Evolutionary conservation across 1,140 invertebrate species (phyloP).

Genomic region (Caenorhabditis briggsae): DNA sequence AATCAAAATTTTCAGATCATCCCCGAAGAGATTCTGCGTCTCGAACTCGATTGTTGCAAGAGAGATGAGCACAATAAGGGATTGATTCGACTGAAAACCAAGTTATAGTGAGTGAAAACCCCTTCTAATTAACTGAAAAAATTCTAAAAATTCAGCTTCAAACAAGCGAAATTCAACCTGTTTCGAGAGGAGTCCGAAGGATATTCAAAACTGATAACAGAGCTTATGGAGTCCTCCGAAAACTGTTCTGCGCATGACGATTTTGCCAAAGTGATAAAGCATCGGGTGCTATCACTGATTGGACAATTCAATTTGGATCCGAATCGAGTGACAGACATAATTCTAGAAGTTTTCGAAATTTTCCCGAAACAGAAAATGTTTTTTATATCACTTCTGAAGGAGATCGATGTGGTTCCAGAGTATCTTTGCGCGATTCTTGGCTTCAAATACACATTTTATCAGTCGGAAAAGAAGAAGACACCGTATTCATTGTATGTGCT

Average conservation of each 20-base stretch:
- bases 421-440: slow-evolving; percentile 93
- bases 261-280: slow-evolving; percentile 82
- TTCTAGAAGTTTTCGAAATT: slow-evolving; percentile 95
- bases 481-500: slow-evolving; percentile 89
- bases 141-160: slow-evolving; percentile 84
- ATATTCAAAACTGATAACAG: slow-evolving; percentile 96
- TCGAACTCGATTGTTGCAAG: slow-evolving; percentile 45
- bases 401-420: slow-evolving; percentile 87
- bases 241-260: slow-evolving; percentile 67
- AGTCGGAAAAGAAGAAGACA: slow-evolving; percentile 80
- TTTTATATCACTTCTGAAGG: slow-evolving; percentile 87
- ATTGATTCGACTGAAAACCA: slow-evolving; percentile 47
- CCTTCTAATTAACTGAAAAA: not conserved
- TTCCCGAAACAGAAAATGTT: slow-evolving; percentile 82
- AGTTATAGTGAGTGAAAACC: slow-evolving; percentile 22
- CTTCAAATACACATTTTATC: slow-evolving; percentile 90
- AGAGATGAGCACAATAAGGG: slow-evolving; percentile 49
- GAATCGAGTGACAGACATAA: slow-evolving; percentile 94
- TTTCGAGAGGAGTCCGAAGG: slow-evolving; percentile 99
- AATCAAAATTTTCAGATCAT: slow-evolving; percentile 43
- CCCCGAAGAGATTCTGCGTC: slow-evolving; percentile 38
- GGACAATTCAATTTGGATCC: slow-evolving; percentile 99
- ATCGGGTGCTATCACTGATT: slow-evolving; percentile 92
- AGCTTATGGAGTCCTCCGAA: slow-evolving; percentile 85
- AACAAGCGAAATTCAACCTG: slow-evolving; percentile 98